Evolutionary conservation across 2,797 vertebrate species (phyloP).

Genomic region (Chrysocyon brachyurus): DNA sequence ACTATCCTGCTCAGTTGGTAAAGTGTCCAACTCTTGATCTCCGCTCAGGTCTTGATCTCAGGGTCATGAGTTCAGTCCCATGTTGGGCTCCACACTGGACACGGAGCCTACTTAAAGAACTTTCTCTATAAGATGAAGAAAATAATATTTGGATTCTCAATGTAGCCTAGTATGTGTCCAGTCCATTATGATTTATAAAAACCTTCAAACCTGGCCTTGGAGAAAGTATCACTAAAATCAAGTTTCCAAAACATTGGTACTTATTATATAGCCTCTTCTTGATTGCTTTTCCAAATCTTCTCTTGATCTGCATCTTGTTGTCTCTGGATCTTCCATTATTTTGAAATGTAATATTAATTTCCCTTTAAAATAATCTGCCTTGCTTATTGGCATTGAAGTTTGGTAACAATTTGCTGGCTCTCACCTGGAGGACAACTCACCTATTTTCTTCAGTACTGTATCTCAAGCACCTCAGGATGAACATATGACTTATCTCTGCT

Average conservation of each 20-base stretch:
- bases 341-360: conserved; percentile 14
- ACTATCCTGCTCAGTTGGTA: background rate
- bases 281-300: background rate
- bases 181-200: background rate
- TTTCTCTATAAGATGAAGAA: conserved; percentile 10
- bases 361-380: background rate
- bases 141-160: background rate
- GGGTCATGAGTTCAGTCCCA: background rate
- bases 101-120: background rate
- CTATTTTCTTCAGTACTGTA: background rate
- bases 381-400: background rate
- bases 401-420: background rate
- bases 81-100: background rate
- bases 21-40: background rate
- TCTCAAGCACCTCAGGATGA: background rate
- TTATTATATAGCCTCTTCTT: background rate
- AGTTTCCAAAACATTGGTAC: background rate
- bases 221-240: conserved; percentile 1
- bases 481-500: background rate
- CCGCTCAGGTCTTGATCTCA: background rate
- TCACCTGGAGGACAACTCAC: background rate
- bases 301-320: background rate
- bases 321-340: background rate
- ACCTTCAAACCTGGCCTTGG: background rate
- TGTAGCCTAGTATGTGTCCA: background rate